phyloP scores from a whole-genome alignment of 1,140 invertebrate species.

The Drosophila persimilis region DNA sequence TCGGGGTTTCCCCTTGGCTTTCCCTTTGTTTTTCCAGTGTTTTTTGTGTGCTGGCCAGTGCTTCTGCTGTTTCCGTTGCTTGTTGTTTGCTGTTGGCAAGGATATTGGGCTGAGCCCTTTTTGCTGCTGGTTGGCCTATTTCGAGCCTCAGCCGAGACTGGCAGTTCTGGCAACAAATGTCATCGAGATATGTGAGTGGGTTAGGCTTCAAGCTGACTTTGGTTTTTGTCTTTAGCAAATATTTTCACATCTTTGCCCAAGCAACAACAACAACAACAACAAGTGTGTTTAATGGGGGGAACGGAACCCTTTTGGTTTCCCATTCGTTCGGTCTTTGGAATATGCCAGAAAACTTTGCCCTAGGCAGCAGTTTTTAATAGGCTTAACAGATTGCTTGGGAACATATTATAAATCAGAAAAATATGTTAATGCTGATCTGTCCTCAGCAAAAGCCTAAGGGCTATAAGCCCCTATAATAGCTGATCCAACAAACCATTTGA shows the following conservation, averaged over 20 bases:
- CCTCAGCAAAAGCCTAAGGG: too few species aligned
- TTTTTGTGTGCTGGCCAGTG: slow-evolving; percentile 6
- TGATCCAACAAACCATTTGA: too few species aligned
- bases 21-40: not conserved
- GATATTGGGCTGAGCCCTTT: slow-evolving; percentile 54
- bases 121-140: slow-evolving; percentile 58
- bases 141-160: slow-evolving; percentile 18
- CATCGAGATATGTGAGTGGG: slow-evolving; percentile 53
- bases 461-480: too few species aligned
- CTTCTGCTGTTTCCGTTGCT: slow-evolving; percentile 31
- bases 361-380: slow-evolving; percentile 38
- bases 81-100: slow-evolving; percentile 40
- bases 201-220: slow-evolving; percentile 55
- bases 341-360: slow-evolving; percentile 34
- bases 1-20: slow-evolving; percentile 14
- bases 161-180: slow-evolving; percentile 50
- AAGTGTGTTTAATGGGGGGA: slow-evolving; percentile 34
- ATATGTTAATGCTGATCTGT: not conserved
- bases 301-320: slow-evolving; percentile 14
- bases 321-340: too few species aligned
- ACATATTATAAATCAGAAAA: slow-evolving; percentile 26
- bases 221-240: slow-evolving; percentile 31
- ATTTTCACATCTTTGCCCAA: slow-evolving; percentile 16
- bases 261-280: not conserved
- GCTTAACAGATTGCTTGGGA: slow-evolving; percentile 20